Percentiles rank a stretch among this genome's conserved stretches.
Evolutionary conservation across 2,888 invertebrate species (phyloP).

Genomic region (Drosophila putrida): DNA sequence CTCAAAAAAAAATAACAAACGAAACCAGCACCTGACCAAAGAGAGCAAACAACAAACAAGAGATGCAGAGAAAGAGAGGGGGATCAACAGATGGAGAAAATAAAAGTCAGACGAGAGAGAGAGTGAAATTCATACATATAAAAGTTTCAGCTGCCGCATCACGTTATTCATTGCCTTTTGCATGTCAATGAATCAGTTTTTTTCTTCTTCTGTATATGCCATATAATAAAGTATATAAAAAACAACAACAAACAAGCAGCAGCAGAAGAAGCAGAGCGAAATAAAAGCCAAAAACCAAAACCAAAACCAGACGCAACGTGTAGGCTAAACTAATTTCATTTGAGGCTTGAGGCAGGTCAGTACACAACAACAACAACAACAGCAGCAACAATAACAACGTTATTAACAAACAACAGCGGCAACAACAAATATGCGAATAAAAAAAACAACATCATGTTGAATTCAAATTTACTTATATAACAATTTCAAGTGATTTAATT

Average conservation of each 20-base stretch:
- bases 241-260: conserved; percentile 1
- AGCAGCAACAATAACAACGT: conserved; percentile 22
- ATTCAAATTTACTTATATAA: conserved; percentile 52
- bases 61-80: neutral
- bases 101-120: neutral
- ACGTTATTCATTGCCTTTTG: conserved; percentile 50
- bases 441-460: conserved; percentile 22
- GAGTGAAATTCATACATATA: conserved; percentile 29
- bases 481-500: conserved; percentile 56
- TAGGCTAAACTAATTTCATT: conserved; percentile 47
- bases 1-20: conserved; percentile 9
- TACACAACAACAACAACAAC: conserved; percentile 27
- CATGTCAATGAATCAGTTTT: conserved; percentile 71
- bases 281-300: conserved; percentile 15
- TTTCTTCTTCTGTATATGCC: conserved; percentile 19
- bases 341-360: conserved; percentile 69
- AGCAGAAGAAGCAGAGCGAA: neutral
- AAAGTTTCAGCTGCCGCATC: conserved; percentile 35
- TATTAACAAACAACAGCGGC: conserved; percentile 26
- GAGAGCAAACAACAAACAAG: neutral
- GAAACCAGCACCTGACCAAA: conserved; percentile 16
- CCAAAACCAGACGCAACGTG: conserved; percentile 36
- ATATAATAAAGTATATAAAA: conserved; percentile 29
- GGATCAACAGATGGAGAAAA: neutral
- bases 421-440: conserved; percentile 13